Evolutionary conservation across 53 echinoderm and acorn worm genomes (phyloP).

Genomic region (Glandiceps talaboti): DNA sequence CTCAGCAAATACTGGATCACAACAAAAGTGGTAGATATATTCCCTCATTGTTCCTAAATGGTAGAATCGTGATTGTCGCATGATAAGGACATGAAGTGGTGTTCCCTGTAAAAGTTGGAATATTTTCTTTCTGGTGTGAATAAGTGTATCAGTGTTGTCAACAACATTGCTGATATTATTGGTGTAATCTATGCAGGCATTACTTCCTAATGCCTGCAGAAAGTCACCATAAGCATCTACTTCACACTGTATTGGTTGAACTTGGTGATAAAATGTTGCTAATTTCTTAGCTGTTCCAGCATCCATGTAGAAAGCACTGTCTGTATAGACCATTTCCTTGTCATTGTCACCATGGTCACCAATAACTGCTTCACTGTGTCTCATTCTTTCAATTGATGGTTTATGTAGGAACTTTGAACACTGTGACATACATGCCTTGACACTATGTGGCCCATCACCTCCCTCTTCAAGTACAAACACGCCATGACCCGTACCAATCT

Average conservation of each 20-base stretch:
- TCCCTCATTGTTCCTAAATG: conserved; percentile 78
- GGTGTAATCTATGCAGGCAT: conserved; percentile 47
- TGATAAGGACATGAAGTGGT: conserved; percentile 48
- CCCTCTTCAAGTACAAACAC: conserved; percentile 37
- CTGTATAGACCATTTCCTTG: conserved; percentile 60
- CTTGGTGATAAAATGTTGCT: conserved; percentile 39
- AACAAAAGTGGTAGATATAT: conserved; percentile 59
- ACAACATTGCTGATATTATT: conserved; percentile 42
- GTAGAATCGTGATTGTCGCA: conserved; percentile 64
- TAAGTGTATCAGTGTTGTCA: conserved; percentile 28
- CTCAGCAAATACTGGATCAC: conserved; percentile 22
- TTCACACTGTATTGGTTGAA: conserved; percentile 56
- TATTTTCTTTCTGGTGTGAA: conserved; percentile 42
- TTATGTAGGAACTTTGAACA: conserved; percentile 74
- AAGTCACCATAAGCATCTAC: conserved; percentile 87
- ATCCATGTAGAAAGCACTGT: conserved; percentile 77
- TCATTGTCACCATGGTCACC: neutral
- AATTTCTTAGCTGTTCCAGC: conserved; percentile 45
- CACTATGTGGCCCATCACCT: conserved; percentile 9
- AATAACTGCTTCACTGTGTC: conserved; percentile 42
- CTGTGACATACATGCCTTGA: conserved; percentile 18
- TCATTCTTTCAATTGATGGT: conserved; percentile 36
- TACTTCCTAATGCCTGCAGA: conserved; percentile 67
- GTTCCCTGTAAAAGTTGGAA: conserved; percentile 54
- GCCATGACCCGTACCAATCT: conserved; percentile 66